Evolutionary conservation across 2,113 vertebrate species (phyloP), one percentile per base, ranked within the genome.

Genomic region (Phrynocephalus versicolor): DNA sequence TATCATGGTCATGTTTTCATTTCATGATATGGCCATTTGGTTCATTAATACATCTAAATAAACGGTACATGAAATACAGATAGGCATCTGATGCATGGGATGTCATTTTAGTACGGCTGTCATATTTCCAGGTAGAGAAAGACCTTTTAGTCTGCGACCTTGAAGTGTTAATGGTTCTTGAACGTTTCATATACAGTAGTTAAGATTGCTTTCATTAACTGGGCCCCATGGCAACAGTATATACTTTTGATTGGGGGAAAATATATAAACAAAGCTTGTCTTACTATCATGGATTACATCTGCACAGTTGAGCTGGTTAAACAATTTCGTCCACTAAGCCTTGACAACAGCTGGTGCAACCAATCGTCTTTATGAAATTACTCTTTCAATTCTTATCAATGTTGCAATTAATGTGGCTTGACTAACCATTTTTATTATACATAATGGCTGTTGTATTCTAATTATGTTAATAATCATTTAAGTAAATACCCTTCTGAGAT

Each of bases 1-100:
- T 73, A 33, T 81, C 10, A 81, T 84, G 57, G 55, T 79, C 71
- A 67, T 76, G 23, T 75, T 84, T 84, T 75, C 51, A 78, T 41
- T 69, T 69, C 19, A 30, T 60, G 27, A 39, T 23, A 7, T 76
- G 23, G 13, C 3, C 6, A 64, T 12, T 73, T 76, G 65, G 1
- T 55, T 75, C 74, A 25, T 62, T 30, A 64, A 1, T 64, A 41
- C 19, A 74, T 30, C 1, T 60, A 64, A 74, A 45, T 62, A 51
- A n/a, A 2, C 6, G 19, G 2, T 84, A 6, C 21, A 30, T 77
- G 15, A 80, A 80, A 70, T 58, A 58, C 33, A 30, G 15, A 57
- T n/a, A 39, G 2, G 3, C 19, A 55, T 25, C 30, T 82, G 33
- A 84, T n/a, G 5, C 57, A 70, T 27, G 15, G 27, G 15, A 51